phyloP scores from a whole-genome alignment of 2,113 vertebrate genomes.

The Ivindomyrus marchei region DNA sequence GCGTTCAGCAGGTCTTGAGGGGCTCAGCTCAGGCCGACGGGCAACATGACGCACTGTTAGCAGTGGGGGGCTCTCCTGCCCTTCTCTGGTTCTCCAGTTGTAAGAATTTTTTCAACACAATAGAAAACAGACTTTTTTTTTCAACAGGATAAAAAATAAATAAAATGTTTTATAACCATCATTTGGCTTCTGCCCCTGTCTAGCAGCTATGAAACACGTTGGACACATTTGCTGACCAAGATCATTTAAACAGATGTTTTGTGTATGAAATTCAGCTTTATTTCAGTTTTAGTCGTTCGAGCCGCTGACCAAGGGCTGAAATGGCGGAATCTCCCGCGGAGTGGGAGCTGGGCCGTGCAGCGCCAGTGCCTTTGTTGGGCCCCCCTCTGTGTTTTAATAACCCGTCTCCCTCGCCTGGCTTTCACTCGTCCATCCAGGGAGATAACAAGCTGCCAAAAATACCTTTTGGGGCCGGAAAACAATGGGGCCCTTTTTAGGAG shows the following conservation, averaged over 20 bases:
- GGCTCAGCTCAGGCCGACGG: not conserved
- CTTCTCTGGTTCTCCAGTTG: not conserved
- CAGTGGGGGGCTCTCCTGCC: not conserved
- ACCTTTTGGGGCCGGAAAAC: not conserved
- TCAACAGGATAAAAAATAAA: not conserved
- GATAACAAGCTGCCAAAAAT: slow-evolving; percentile 14
- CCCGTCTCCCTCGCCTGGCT: not conserved
- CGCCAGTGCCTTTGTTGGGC: not conserved
- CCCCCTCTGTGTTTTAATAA: not conserved
- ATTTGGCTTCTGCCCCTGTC: not conserved
- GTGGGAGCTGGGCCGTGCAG: not conserved
- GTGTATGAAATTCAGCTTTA: not conserved
- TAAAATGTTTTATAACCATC: not conserved
- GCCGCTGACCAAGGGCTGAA: not conserved
- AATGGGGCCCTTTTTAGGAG: not conserved
- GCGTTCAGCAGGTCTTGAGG: not conserved
- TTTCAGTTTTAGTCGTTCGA: not conserved
- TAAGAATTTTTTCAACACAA: not conserved
- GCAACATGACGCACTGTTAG: not conserved
- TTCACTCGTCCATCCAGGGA: not conserved
- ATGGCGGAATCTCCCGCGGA: not conserved
- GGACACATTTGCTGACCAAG: not conserved
- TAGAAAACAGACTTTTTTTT: not conserved
- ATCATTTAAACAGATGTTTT: not conserved
- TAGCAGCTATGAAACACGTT: not conserved